Evolutionary conservation across 2,888 invertebrate genomes (phyloP).

Genomic region (Cerastis leucographa): DNA sequence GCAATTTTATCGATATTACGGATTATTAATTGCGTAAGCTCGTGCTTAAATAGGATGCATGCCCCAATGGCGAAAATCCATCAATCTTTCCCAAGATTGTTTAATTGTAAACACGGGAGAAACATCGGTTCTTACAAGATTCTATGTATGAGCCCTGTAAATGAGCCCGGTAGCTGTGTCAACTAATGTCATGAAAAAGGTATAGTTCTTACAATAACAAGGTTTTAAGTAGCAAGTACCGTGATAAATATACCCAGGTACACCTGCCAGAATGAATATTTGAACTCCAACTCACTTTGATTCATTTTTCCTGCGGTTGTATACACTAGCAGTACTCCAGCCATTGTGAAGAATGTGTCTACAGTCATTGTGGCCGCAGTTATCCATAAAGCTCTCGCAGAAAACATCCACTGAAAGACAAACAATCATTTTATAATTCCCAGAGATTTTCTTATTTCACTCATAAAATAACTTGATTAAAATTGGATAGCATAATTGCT

Average conservation of each 20-base stretch:
- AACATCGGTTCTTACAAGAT: background rate
- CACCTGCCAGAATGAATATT: background rate
- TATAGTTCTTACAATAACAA: background rate
- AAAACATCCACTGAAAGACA: conserved; percentile 61
- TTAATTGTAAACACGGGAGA: background rate
- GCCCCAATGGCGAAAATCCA: background rate
- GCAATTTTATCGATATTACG: background rate
- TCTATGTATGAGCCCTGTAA: background rate
- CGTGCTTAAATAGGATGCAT: too few species aligned
- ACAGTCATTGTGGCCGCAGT: conserved; percentile 87
- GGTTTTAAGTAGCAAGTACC: background rate
- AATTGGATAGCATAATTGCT: background rate
- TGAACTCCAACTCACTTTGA: conserved; percentile 70
- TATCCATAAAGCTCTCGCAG: conserved; percentile 77
- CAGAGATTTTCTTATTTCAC: background rate
- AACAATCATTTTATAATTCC: background rate
- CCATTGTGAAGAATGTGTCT: conserved; percentile 91
- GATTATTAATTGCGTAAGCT: background rate
- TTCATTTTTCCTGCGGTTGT: conserved; percentile 77
- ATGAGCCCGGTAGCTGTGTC: background rate
- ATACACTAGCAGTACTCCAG: conserved; percentile 80
- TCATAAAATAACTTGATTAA: background rate
- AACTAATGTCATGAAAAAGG: too few species aligned
- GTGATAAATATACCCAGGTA: background rate
- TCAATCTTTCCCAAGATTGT: background rate